phyloP scores from a whole-genome alignment of 2,888 invertebrate genomes.

The Drosophila fulvimacula region DNA sequence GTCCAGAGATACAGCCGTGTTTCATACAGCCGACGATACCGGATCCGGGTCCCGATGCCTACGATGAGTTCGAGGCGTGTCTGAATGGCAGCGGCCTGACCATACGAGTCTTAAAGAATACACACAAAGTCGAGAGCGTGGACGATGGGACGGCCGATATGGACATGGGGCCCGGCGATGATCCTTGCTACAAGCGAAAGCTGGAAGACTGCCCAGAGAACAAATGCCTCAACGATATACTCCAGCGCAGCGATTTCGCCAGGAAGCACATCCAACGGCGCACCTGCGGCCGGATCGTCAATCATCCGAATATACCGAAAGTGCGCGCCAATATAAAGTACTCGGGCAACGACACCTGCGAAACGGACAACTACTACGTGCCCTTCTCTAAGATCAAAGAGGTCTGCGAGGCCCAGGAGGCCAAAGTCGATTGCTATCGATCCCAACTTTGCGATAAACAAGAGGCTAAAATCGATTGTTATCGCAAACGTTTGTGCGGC shows the following conservation, averaged over 20 bases:
- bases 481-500: slow-evolving; percentile 68
- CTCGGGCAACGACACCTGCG: slow-evolving; percentile 80
- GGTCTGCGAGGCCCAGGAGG: slow-evolving; percentile 60
- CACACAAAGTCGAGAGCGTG: slow-evolving; percentile 80
- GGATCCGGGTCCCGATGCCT: slow-evolving; percentile 81
- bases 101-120: slow-evolving; percentile 82
- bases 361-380: slow-evolving; percentile 73
- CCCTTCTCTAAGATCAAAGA: slow-evolving; percentile 79
- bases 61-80: slow-evolving; percentile 84
- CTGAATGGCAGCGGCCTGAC: slow-evolving; percentile 78
- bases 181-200: slow-evolving; percentile 36
- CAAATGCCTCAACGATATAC: slow-evolving; percentile 43
- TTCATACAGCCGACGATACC: slow-evolving; percentile 66
- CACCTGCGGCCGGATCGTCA: slow-evolving; percentile 58
- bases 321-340: slow-evolving; percentile 84
- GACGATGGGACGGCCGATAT: slow-evolving; percentile 60
- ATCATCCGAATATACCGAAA: slow-evolving; percentile 79
- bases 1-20: slow-evolving; percentile 67
- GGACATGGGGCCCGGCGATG: slow-evolving; percentile 44
- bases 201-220: slow-evolving; percentile 42
- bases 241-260: slow-evolving; percentile 52
- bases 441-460: slow-evolving; percentile 64
- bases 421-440: slow-evolving; percentile 76
- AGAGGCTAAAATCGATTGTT: slow-evolving; percentile 71
- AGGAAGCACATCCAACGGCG: slow-evolving; percentile 50